These are phyloP conservation scores for Rhingia rostrata DNA, from an alignment of 2,888 invertebrate genomes.

Conservation along the genomic window DNA sequence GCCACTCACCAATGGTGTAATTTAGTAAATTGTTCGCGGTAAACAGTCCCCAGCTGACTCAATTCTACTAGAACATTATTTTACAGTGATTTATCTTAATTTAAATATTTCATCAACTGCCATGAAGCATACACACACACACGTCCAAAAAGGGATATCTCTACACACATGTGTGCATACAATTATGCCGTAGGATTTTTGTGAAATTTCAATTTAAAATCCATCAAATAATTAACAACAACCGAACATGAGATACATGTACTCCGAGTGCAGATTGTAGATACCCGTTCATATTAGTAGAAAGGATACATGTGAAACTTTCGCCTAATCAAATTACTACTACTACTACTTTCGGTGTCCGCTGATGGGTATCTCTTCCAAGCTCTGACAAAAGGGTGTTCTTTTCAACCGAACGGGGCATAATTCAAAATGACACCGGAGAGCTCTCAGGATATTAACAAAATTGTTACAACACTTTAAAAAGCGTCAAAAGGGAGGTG, in stretches of 20 bases:
- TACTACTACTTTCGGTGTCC: slow-evolving; percentile 26
- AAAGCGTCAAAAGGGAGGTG: slow-evolving; percentile 17
- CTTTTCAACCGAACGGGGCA: slow-evolving; percentile 50
- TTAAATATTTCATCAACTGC: slow-evolving; percentile 80
- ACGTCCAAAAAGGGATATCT: background rate
- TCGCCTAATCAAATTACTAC: slow-evolving; percentile 67
- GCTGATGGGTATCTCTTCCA: slow-evolving; percentile 57
- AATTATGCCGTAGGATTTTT: slow-evolving; percentile 28
- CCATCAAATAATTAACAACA: slow-evolving; percentile 70
- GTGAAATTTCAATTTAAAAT: slow-evolving; percentile 66
- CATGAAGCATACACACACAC: background rate
- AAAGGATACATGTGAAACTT: slow-evolving; percentile 61
- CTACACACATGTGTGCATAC: background rate
- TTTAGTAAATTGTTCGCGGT: slow-evolving; percentile 73
- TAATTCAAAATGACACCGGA: slow-evolving; percentile 65
- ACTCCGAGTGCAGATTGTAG: background rate
- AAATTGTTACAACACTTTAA: slow-evolving; percentile 63
- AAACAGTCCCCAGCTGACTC: slow-evolving; percentile 70
- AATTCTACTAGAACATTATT: slow-evolving; percentile 76
- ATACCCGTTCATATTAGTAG: background rate
- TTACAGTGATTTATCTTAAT: slow-evolving; percentile 83
- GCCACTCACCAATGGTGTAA: slow-evolving; percentile 49
- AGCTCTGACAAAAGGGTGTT: slow-evolving; percentile 39
- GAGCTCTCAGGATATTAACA: slow-evolving; percentile 65
- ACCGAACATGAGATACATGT: slow-evolving; percentile 15